A percentile compares a stretch with the other conserved stretches of the same genome.
These are phyloP conservation scores for Machimus atricapillus DNA, from an alignment of 2,888 invertebrate genomes.

Conservation along the genomic window DNA sequence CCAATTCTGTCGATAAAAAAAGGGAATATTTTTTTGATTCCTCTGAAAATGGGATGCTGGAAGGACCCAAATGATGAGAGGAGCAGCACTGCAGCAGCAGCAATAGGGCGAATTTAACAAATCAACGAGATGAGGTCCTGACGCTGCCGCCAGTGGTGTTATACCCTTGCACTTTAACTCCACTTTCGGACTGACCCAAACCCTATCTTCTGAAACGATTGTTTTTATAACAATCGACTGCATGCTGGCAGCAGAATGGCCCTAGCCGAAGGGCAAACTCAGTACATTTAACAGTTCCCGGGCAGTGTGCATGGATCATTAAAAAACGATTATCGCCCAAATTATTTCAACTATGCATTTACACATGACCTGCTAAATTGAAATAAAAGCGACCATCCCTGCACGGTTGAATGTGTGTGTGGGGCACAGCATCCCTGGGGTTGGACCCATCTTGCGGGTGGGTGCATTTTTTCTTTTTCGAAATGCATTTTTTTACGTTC, in stretches of 20 bases:
- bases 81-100: not conserved
- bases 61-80: not conserved
- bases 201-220: not conserved
- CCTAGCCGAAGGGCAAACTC: not conserved
- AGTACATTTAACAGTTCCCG: not conserved
- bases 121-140: not conserved
- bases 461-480: not conserved
- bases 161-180: not conserved
- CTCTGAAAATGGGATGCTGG: not conserved
- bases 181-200: not conserved
- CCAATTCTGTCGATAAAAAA: not conserved
- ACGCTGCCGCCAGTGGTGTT: not conserved
- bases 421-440: not conserved
- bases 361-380: not conserved
- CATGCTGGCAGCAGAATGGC: not conserved
- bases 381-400: not conserved
- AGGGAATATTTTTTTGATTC: not conserved
- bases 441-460: not conserved
- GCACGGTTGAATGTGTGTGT: not conserved
- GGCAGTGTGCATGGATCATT: not conserved
- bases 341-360: not conserved
- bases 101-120: not conserved
- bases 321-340: not conserved
- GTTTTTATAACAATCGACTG: not conserved
- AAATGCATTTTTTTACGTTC: not conserved